Conservation (phyloP, 1,140 invertebrate genomes). For the Druon quercuslanigerum region DNA sequence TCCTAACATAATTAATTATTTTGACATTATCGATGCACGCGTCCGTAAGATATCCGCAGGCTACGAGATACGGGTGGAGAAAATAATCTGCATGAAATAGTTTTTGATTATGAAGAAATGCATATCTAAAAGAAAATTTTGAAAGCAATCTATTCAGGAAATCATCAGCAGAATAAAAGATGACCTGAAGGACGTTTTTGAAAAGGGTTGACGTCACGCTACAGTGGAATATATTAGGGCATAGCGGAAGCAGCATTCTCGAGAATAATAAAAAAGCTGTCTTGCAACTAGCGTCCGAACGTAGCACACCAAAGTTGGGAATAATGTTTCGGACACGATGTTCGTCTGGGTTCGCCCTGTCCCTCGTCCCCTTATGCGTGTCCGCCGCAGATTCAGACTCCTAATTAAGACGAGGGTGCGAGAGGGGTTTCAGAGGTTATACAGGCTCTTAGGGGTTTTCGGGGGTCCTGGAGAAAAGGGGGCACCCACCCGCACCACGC, state of each 20-base stretch:
- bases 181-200: slow-evolving; percentile 28
- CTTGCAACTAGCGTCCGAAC: slow-evolving; percentile 48
- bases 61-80: neutral
- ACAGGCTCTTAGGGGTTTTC: slow-evolving; percentile 59
- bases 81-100: neutral
- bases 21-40: slow-evolving; percentile 47
- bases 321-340: slow-evolving; percentile 76
- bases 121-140: neutral
- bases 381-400: slow-evolving; percentile 81
- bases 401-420: slow-evolving; percentile 80
- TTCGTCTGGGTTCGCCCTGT: slow-evolving; percentile 63
- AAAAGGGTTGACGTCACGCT: slow-evolving; percentile 46
- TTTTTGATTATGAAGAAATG: no score
- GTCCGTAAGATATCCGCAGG: neutral
- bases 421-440: slow-evolving; percentile 71
- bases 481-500: slow-evolving; percentile 47
- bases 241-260: slow-evolving; percentile 42
- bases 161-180: neutral
- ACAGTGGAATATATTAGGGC: slow-evolving; percentile 40
- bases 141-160: neutral
- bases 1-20: slow-evolving; percentile 58
- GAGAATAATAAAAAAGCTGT: slow-evolving; percentile 50
- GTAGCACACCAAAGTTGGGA: slow-evolving; percentile 65
- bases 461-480: slow-evolving; percentile 43
- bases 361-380: slow-evolving; percentile 78